Evolutionary conservation across 2,113 vertebrate genomes (phyloP).

Genomic region (Saguinus midas): DNA sequence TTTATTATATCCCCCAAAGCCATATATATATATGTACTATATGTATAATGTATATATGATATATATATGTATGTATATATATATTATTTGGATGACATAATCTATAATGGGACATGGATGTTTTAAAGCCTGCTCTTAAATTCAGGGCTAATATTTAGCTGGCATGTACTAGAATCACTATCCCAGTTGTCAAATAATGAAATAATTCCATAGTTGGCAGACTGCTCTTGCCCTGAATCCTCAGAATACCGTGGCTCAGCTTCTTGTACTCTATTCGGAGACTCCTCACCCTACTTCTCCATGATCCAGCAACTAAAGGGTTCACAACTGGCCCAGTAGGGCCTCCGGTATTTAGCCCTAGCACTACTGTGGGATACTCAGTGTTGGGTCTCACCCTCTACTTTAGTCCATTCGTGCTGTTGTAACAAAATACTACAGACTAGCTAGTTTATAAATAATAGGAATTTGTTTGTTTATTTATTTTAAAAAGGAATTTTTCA

Average conservation of each 20-base stretch:
- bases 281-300: neutral
- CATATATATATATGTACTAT: neutral
- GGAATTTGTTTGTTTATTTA: neutral
- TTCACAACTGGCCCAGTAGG: too few species aligned
- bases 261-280: neutral
- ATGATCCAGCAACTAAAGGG: neutral
- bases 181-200: neutral
- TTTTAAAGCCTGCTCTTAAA: neutral
- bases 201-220: neutral
- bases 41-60: too few species aligned
- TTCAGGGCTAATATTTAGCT: neutral
- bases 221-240: neutral
- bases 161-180: neutral
- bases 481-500: too few species aligned
- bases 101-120: neutral
- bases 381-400: neutral
- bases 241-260: neutral
- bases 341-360: too few species aligned
- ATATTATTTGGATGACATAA: neutral
- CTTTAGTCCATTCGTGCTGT: neutral
- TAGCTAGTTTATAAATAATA: neutral
- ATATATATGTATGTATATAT: rapidly evolving
- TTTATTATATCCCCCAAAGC: neutral
- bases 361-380: neutral
- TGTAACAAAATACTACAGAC: neutral